phyloP scores from a whole-genome alignment of 1,140 invertebrate species.

The Drosophila bocki region DNA sequence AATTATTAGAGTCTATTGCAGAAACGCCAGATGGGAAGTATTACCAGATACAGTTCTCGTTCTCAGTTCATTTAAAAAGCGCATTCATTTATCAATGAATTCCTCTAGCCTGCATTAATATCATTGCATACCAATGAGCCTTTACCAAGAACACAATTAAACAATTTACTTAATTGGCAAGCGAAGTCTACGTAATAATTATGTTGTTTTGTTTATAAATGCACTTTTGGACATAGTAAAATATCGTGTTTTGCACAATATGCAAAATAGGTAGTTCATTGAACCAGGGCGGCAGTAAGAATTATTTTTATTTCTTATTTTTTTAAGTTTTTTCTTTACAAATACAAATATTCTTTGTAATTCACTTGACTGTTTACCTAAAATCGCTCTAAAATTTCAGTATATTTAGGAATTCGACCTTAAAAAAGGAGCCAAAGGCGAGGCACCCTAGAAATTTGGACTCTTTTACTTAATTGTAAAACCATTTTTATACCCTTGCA shows the following conservation, averaged over 20 bases:
- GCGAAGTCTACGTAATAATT: background rate
- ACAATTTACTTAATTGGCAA: constrained; percentile 1
- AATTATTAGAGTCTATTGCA: constrained; percentile 48
- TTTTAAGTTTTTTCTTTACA: background rate
- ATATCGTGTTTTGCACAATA: constrained; percentile 23
- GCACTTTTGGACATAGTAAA: constrained; percentile 6
- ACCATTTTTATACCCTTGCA: too few species aligned
- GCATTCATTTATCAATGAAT: constrained; percentile 22
- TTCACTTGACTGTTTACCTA: background rate
- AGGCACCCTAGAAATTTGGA: too few species aligned
- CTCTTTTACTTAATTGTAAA: too few species aligned
- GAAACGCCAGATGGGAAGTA: background rate
- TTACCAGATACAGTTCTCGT: background rate
- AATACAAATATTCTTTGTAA: background rate
- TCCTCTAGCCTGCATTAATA: background rate
- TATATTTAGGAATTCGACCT: too few species aligned
- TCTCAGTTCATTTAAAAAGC: constrained; percentile 6
- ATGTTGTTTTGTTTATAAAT: background rate
- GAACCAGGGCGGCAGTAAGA: constrained; percentile 5
- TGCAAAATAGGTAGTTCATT: constrained; percentile 42
- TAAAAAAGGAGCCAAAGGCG: too few species aligned
- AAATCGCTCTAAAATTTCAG: too few species aligned
- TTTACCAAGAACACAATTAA: constrained; percentile 4
- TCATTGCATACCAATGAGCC: constrained; percentile 13
- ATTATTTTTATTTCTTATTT: background rate